Evolutionary conservation across 1,140 invertebrate species (phyloP).

Genomic region (Ctenoplectra terminalis): DNA sequence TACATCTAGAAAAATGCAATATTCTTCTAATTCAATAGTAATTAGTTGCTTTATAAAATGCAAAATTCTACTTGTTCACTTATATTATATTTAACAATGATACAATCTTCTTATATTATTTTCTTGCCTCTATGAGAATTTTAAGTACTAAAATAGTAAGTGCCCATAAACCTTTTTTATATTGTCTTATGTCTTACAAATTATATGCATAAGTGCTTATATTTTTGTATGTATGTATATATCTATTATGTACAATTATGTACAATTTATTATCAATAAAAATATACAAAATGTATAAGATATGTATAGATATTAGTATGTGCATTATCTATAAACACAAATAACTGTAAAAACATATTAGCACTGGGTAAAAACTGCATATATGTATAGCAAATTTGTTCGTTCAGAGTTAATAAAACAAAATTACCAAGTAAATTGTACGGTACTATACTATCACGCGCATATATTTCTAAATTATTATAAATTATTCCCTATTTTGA

Average conservation of each 20-base stretch:
- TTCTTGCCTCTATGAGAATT: background rate
- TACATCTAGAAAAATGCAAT: background rate
- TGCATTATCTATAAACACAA: constrained; percentile 18
- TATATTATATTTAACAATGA: constrained; percentile 8
- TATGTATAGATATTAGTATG: constrained; percentile 50
- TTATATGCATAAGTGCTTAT: constrained; percentile 63
- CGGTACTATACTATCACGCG: background rate
- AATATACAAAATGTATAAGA: constrained; percentile 79
- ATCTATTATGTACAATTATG: constrained; percentile 38
- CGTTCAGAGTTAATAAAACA: constrained; percentile 24
- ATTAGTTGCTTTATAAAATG: constrained; percentile 20
- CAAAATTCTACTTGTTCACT: background rate
- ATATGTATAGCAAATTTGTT: background rate
- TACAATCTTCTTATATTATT: background rate
- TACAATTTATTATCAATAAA: constrained; percentile 69
- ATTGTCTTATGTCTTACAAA: constrained; percentile 68
- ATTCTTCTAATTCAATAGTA: constrained; percentile 10
- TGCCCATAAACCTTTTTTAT: constrained; percentile 48
- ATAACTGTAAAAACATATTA: constrained; percentile 10
- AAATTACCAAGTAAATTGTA: constrained; percentile 22
- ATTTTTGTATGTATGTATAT: constrained; percentile 49
- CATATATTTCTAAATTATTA: constrained; percentile 12
- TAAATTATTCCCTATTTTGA: background rate
- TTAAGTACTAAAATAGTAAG: constrained; percentile 37
- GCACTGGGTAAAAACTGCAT: background rate